Percentiles rank a stretch among this genome's conserved stretches.
These are phyloP conservation scores for Heliopora coerulea DNA, from an alignment of 92 coral and sea anemone genomes.

Conservation along the genomic window DNA sequence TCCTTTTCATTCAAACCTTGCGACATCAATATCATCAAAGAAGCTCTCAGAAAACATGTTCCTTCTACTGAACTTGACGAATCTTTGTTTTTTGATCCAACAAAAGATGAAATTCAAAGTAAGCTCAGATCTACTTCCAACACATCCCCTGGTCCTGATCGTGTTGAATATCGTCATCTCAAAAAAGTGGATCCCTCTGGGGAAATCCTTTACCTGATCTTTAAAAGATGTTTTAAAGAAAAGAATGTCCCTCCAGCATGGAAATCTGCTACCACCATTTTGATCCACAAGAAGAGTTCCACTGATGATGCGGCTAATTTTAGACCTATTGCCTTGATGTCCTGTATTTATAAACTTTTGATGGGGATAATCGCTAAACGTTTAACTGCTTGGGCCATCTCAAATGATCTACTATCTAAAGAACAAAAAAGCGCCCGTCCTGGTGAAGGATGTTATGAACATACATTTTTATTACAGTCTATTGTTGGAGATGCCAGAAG, in stretches of 20 bases:
- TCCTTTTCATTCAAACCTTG: neutral
- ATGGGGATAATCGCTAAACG: neutral
- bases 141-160: conserved; percentile 28
- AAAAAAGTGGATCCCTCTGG: conserved; percentile 10
- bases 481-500: neutral
- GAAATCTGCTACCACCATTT: neutral
- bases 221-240: neutral
- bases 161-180: conserved; percentile 8
- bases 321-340: conserved; percentile 1
- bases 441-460: too few species aligned
- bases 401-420: too few species aligned
- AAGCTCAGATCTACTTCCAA: conserved; percentile 8
- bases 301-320: neutral
- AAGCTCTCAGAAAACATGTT: neutral
- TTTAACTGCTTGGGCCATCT: neutral
- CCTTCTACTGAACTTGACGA: neutral
- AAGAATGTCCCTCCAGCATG: neutral
- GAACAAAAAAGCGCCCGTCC: too few species aligned
- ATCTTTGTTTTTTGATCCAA: neutral
- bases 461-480: neutral
- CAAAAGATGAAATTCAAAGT: neutral
- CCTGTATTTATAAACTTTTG: neutral
- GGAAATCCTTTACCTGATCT: neutral
- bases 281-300: conserved; percentile 15
- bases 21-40: neutral